Evolutionary conservation across 2,888 invertebrate species (phyloP).

Genomic region (Linyphia triangularis): DNA sequence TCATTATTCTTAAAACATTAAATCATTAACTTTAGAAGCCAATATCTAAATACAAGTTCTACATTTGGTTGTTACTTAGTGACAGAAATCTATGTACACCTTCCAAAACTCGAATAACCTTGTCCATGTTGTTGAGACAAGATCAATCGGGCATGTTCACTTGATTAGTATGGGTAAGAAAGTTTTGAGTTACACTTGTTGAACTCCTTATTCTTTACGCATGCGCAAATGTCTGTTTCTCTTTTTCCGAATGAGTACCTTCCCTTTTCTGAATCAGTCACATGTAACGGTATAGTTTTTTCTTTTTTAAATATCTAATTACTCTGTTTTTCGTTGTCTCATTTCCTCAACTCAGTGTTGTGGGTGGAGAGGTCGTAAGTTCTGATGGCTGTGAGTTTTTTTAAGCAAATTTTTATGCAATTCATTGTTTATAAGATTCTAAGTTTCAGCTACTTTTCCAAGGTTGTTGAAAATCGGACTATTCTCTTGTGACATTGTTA

Average conservation of each 20-base stretch:
- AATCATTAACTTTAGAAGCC: too few species aligned
- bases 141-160: background rate
- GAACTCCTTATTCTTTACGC: background rate
- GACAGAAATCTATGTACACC: too few species aligned
- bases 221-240: background rate
- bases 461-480: background rate
- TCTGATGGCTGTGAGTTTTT: background rate
- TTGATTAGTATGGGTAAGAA: background rate
- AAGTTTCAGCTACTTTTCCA: too few species aligned
- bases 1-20: too few species aligned
- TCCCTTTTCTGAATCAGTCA: background rate
- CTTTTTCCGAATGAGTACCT: background rate
- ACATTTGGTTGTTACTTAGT: too few species aligned
- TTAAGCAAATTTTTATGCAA: background rate
- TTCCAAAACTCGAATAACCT: background rate
- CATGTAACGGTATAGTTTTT: background rate
- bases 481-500: background rate
- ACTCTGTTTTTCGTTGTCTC: background rate
- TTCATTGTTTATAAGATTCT: too few species aligned
- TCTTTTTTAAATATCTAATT: background rate
- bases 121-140: background rate
- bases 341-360: background rate
- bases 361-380: background rate
- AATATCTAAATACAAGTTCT: too few species aligned
- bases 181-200: background rate